Base-by-base conservation (phyloP, 2,888 invertebrate species). In the Didymodactylos carnosus region DNA sequence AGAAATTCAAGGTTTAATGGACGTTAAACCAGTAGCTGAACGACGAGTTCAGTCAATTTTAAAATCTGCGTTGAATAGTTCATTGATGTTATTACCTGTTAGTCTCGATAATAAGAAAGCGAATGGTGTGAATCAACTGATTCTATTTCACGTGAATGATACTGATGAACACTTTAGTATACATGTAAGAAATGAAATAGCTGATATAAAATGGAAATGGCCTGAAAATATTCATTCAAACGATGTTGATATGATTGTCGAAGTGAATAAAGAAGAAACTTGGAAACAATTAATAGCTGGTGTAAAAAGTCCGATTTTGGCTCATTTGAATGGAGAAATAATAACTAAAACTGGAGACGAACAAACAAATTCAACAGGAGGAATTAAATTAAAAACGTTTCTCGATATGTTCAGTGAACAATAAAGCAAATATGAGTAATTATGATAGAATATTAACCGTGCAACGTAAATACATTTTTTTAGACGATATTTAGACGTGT, bases 101-200 rank as follows among this genome's bases (percentile, higher is more conserved):
- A 51, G 77, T 29, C 77, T 79, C 29, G 78, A 78, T 46, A 71
- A 77, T 5, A 78, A 79, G 72, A 73, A 75, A 13, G 76, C 77
- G n/a, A 53, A 73, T 13, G 75, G 69, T 5, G 39, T 75, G 7
- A 73, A 77, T 39, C 73, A 73, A 4, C 71, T 71, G 6, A 72
- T 74, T n/a, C 29, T 75, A 23, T 78, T 78, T 69, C 40, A 75
- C 13, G 77, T 79, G 29, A 76, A 75, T 13, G 78, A 79, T 25
- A 77, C 76, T 0, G 72, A 76, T 5, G 77, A 77, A 62, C 51
- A 73, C 8, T 76, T 77, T 72, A 75, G 53, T 41, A 40, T 80
- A 19, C 77, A 76, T 35, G 76, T 80, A 10, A 72, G 79, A 46
- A 79, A 80, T 73, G 76, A 78, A 11, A 76, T 80, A 10, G 77